Evolutionary conservation across 2,888 invertebrate species (phyloP), one percentile per base, ranked within the genome.

Genomic region (Calameuta filiformis): DNA sequence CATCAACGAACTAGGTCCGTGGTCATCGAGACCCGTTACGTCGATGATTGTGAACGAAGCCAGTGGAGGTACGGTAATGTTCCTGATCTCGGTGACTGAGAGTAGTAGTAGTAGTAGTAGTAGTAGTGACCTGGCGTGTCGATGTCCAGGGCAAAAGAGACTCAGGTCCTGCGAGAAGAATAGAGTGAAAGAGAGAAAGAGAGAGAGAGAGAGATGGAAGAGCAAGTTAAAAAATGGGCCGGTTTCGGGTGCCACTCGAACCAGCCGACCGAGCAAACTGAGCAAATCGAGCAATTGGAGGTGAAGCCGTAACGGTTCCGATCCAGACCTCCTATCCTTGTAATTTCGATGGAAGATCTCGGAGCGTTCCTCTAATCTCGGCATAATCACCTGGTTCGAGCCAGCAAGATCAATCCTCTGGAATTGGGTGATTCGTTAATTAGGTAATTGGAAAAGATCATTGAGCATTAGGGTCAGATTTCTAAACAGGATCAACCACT

Each of bases 241-340:
- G 79, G 56, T 69, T 40, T 76, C 75, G 31, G 73, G 30, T 76
- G 37, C 34, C 76, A 12, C 34, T 15, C 30, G 12, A 73, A 73
- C 35, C 33, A 12, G 23, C 34, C 73, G 9, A 23, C 73, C 71
- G 75, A 75, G 76, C 37, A 37, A 37, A 37, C 37, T 15, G 37
- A 37, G 15, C 37, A 37, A 37, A 37, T 23, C 71, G 30, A 71
- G 33, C 30, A 31, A 71, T 33, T 3, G 79, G 76, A 75, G 78
- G 77, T 77, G 82, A 81, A 80, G 81, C 80, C 82, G 79, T 84
- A 84, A 84, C 84, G 84, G 84, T 84, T 79, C 77, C 76, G 77
- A 77, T 79, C 80, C 76, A 76, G 78, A 76, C 78, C 80, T 80
- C 79, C 82, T 79, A 80, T 82, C 81, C 82, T 79, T 82, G 81